Evolutionary conservation across 2,797 vertebrate genomes (phyloP).

Genomic region (Chanos chanos): DNA sequence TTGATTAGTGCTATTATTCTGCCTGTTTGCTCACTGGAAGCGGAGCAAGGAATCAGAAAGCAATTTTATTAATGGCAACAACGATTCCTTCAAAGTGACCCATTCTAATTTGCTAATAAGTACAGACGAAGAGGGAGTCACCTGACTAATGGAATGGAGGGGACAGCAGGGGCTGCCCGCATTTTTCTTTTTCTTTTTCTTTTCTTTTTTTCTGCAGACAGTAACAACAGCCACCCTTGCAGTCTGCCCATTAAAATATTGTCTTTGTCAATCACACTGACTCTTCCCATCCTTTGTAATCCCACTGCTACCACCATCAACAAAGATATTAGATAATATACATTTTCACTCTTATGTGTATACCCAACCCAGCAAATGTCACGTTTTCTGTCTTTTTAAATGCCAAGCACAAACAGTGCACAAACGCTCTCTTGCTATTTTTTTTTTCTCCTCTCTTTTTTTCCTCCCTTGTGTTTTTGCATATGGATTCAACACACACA

Average conservation of each 20-base stretch:
- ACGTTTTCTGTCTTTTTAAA: conserved; percentile 14
- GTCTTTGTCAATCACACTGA: conserved; percentile 10
- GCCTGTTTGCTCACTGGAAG: not conserved
- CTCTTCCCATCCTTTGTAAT: not conserved
- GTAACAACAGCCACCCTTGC: too few species aligned
- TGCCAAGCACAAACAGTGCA: too few species aligned
- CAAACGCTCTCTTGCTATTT: too few species aligned
- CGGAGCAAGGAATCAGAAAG: conserved; percentile 12
- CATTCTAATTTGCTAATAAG: conserved; percentile 45
- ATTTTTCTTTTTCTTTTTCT: not conserved
- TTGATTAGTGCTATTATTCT: conserved; percentile 26
- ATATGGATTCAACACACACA: conserved; percentile 5
- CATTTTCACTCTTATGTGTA: too few species aligned
- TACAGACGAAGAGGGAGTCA: conserved; percentile 23
- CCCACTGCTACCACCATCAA: too few species aligned
- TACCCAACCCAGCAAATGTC: conserved; percentile 13
- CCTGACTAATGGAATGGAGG: conserved; percentile 14
- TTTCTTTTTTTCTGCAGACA: too few species aligned
- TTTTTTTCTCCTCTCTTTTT: too few species aligned
- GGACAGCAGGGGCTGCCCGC: not conserved
- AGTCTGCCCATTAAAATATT: conserved; percentile 31
- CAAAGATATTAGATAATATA: too few species aligned
- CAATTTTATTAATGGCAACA: conserved; percentile 39
- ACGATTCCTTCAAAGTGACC: conserved; percentile 40
- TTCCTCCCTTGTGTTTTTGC: conserved; percentile 5